Evolutionary conservation across 2,797 vertebrate species (phyloP).

Genomic region (Aratinga solstitialis): DNA sequence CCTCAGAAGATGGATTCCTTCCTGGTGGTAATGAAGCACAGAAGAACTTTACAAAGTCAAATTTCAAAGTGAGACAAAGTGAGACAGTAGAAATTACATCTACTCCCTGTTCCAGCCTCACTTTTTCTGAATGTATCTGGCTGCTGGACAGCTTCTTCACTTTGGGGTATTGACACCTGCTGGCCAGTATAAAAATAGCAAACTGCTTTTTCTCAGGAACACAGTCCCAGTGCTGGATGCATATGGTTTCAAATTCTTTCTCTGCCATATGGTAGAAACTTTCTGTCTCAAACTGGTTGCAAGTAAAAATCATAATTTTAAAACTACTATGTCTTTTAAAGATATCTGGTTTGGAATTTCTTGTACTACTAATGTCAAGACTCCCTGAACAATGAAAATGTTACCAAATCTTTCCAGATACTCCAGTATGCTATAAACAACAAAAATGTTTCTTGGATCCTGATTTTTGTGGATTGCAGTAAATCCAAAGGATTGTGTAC

Average conservation of each 20-base stretch:
- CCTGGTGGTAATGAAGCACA: neutral
- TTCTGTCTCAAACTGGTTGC: neutral
- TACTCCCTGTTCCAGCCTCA: neutral
- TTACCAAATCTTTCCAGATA: neutral
- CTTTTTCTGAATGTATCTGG: neutral
- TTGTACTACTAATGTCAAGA: neutral
- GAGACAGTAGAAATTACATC: neutral
- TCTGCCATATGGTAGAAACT: conserved; percentile 38
- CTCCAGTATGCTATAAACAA: neutral
- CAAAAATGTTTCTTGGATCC: neutral
- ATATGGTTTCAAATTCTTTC: conserved; percentile 8
- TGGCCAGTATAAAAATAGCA: conserved; percentile 45
- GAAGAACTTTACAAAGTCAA: neutral
- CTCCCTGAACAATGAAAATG: neutral
- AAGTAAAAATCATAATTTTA: neutral
- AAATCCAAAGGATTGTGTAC: neutral
- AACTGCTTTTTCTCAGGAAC: conserved; percentile 1
- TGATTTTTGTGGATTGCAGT: neutral
- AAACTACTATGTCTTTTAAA: neutral
- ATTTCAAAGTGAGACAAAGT: neutral
- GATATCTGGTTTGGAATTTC: neutral
- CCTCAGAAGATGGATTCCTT: neutral
- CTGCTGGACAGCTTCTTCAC: neutral
- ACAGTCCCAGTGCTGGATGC: neutral
- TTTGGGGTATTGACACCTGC: conserved; percentile 45